Evolutionary conservation across 2,113 vertebrate species (phyloP), one percentile per base, ranked within the genome.

Genomic region (Pseudorasbora parva): DNA sequence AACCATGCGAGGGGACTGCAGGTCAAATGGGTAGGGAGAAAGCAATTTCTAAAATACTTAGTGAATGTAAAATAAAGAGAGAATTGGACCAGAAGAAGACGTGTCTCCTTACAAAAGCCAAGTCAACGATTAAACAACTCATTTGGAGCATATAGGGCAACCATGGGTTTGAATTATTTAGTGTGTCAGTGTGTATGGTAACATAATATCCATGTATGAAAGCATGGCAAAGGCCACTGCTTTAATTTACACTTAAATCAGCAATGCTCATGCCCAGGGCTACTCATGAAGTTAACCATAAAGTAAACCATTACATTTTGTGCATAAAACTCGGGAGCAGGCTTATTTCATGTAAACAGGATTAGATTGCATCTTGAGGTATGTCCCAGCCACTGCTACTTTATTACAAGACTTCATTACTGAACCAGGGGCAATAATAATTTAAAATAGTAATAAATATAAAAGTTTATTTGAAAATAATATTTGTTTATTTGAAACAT

Each of bases 61-160:
- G 19, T 64, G 6, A 14, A 60, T 17, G 7, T 84, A 62, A 84
- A 80, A 85, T 23, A 17, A 87, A 86, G 81, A 79, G 23, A 25
- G 14, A 51, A 51, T 8, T 68, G 82, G 84, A 85, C 85, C 89
- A 85, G 88, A 87, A 90, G 90, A 9, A 86, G 91, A 91, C 88
- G 89, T 92, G 89, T 92, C 82, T 82, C 56, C 87, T 92, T 92
- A 49, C 59, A 80, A 15, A 62, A 64, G 41, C 78, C 8, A 49
- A 64, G 59, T 3, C 78, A 66, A 80, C 66, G 78, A 49, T 4
- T 66, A 49, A 64, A 66, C 30, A 60, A 49, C 59, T 49, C 8
- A 27, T 59, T 1, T 14, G 8, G 21, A 37, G 37, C 5, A 60
- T 30, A 78, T 30, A 78, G 33, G 30, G 7, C 5, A 45, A 17